These are phyloP conservation scores for Drosophila santomea DNA, from an alignment of 1,140 invertebrate species.

Conservation along the genomic window DNA sequence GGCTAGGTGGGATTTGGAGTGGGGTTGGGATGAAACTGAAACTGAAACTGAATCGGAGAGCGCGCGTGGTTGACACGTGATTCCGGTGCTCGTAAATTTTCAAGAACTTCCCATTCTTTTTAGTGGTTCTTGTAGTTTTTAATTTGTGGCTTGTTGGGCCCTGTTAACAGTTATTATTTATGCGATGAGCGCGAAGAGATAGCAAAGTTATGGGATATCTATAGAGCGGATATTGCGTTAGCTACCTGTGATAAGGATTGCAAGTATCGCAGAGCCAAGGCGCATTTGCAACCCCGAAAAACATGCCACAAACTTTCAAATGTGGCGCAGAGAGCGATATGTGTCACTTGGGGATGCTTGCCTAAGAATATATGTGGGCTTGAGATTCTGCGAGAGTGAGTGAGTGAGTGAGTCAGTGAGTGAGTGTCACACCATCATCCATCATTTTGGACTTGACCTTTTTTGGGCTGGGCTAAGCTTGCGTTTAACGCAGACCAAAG, in stretches of 20 bases:
- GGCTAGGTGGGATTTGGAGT: conserved; percentile 3
- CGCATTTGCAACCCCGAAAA: conserved; percentile 33
- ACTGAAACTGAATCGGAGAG: conserved; percentile 31
- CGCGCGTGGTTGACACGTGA: conserved; percentile 84
- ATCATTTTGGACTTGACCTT: conserved; percentile 85
- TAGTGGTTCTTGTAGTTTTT: conserved; percentile 83
- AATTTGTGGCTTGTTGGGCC: conserved; percentile 83
- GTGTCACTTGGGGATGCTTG: conserved; percentile 79
- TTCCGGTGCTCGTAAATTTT: conserved; percentile 82
- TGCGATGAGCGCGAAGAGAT: conserved; percentile 58
- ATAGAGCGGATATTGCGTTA: conserved; percentile 66
- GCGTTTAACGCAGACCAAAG: conserved; percentile 62
- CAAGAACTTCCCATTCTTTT: conserved; percentile 46
- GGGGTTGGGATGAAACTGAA: conserved; percentile 27
- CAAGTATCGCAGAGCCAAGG: conserved; percentile 5
- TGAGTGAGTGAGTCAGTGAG: conserved; percentile 56
- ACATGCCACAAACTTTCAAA: conserved; percentile 36
- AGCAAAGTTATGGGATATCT: conserved; percentile 65
- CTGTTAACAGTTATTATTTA: conserved; percentile 82
- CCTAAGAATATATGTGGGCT: conserved; percentile 8
- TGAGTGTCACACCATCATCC: conserved; percentile 79
- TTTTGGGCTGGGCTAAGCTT: conserved; percentile 73
- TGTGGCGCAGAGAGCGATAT: conserved; percentile 53
- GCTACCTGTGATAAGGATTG: conserved; percentile 52
- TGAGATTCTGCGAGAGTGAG: conserved; percentile 29